Percentiles rank a stretch among this genome's conserved stretches.
phyloP scores from a whole-genome alignment of 64 coral and sea anemone genomes.

The Cladopsammia gracilis region DNA sequence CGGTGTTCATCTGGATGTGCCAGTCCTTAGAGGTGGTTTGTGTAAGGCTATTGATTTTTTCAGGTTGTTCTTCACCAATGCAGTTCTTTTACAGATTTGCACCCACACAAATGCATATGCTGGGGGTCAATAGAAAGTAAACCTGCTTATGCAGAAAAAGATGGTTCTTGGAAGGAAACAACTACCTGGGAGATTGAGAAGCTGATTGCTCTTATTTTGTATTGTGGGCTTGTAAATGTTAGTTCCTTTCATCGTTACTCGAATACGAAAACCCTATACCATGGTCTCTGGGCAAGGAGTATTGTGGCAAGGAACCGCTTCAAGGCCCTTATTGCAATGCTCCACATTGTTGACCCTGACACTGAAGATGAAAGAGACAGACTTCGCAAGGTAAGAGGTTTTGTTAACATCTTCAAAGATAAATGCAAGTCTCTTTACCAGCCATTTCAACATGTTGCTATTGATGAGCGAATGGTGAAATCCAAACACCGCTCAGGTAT shows the following conservation, averaged over 20 bases:
- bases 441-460: background rate
- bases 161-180: slow-evolving; percentile 34
- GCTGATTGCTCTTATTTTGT: slow-evolving; percentile 27
- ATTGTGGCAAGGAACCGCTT: background rate
- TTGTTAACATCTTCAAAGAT: slow-evolving; percentile 2
- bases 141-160: background rate
- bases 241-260: background rate
- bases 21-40: no score
- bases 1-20: no score
- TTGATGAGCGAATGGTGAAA: slow-evolving; percentile 46
- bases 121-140: background rate
- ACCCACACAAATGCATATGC: slow-evolving; percentile 6
- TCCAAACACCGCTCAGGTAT: slow-evolving; percentile 17
- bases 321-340: background rate
- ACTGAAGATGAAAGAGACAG: background rate
- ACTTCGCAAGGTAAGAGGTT: background rate
- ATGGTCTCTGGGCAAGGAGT: slow-evolving; percentile 33
- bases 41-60: slow-evolving; percentile 44
- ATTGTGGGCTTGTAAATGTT: slow-evolving; percentile 28
- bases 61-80: background rate
- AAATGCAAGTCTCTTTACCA: background rate
- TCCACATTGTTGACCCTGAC: background rate
- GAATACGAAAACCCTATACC: slow-evolving; percentile 11
- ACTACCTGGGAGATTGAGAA: background rate
- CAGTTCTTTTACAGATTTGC: background rate